Base-by-base conservation (phyloP, 2,113 vertebrate genomes). In the Petroica traversi region DNA sequence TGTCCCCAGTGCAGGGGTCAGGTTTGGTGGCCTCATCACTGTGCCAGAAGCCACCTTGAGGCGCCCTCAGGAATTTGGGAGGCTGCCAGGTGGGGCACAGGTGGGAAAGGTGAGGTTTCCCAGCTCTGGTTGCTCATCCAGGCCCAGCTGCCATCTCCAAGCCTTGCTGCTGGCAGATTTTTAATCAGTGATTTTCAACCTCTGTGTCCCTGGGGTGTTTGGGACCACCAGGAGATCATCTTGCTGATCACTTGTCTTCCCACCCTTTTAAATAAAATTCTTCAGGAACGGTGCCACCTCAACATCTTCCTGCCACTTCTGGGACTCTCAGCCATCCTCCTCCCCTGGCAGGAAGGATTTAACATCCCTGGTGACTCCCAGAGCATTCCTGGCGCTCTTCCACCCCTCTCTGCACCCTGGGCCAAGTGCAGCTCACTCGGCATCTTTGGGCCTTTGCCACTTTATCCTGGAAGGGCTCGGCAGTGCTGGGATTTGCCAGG, bases 391-490 rank as follows among this genome's bases (percentile, higher is more conserved):
- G 95, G 89, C 74, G 40, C 34, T 31, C 19, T 92, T 93, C 86
- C 80, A 94, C 48, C 25, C 6, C 31, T 84, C 38, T 54, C 58
- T n/a, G 31, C 46, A 51, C 38, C 63, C n/a, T 36, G 64, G 86
- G 79, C 88, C 88, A 93, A 94, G 85, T 33, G 68, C 68, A 51
- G 72, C 85, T 86, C 48, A 89, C 64, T 75, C 1, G 41, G 61
- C 73, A 28, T 16, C 33, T 72, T 94, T 95, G 93, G n/a, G 61
- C 66, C 0, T 0, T 49, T 85, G 79, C 91, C 91, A 78, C 86
- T 89, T 93, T 67, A 89, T 97, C 91, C 91, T 93, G 92, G 94
- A 97, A 96, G 95, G 57, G 69, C 81, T 93, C 2, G 14, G 61
- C 1, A 0, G 26, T 26, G 69, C 72, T 72, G 79, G 88, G 59